Evolutionary conservation across 1,140 invertebrate species (phyloP).

Genomic region (Argopecten irradians): DNA sequence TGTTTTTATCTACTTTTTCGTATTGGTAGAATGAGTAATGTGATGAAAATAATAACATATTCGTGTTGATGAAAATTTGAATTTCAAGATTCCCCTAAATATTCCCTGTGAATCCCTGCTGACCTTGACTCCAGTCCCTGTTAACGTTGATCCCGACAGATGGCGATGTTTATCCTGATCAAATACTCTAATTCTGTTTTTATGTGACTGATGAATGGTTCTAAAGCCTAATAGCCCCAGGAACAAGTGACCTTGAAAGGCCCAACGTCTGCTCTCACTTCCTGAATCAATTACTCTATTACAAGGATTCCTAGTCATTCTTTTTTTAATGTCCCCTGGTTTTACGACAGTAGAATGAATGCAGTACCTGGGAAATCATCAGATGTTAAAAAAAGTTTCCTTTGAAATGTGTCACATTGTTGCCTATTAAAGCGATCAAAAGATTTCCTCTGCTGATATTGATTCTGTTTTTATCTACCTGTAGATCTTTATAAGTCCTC

Average conservation of each 20-base stretch:
- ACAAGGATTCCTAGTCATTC: not conserved
- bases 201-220: not conserved
- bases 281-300: not conserved
- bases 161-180: not conserved
- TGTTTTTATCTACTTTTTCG: too few relatives aligned
- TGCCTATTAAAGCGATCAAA: not conserved
- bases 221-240: not conserved
- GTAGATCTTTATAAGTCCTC: not conserved
- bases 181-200: not conserved
- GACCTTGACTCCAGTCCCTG: not conserved
- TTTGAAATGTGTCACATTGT: not conserved
- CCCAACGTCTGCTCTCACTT: not conserved
- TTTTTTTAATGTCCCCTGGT: not conserved
- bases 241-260: not conserved
- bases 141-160: too few relatives aligned
- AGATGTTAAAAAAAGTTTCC: not conserved
- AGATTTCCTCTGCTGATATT: not conserved
- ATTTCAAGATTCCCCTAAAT: too few relatives aligned
- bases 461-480: not conserved
- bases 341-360: not conserved
- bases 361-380: not conserved
- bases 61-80: too few relatives aligned
- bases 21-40: too few relatives aligned
- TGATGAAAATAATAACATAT: too few relatives aligned
- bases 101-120: not conserved